Evolutionary conservation across 2,888 invertebrate genomes (phyloP).

Genomic region (Leptinotarsa haldemani): DNA sequence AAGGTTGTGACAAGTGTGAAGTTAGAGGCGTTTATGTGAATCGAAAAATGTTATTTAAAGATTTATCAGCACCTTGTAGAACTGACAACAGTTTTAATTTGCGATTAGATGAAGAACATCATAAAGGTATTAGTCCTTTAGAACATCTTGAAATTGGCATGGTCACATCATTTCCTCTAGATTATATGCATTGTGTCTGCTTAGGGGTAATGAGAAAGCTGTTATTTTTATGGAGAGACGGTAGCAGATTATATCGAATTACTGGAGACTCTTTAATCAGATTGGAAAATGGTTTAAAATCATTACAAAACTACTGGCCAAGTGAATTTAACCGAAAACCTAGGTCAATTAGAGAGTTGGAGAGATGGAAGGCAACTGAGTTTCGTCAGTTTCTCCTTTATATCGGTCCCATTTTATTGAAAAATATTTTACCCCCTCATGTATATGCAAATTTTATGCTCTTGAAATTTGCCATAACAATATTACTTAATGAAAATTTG

Average conservation of each 20-base stretch:
- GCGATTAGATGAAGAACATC: slow-evolving; percentile 30
- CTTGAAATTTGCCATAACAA: slow-evolving; percentile 44
- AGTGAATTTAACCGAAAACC: slow-evolving; percentile 51
- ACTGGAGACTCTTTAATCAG: not conserved
- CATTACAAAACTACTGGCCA: slow-evolving; percentile 42
- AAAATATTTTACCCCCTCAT: slow-evolving; percentile 37
- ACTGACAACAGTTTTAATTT: slow-evolving; percentile 32
- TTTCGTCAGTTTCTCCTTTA: slow-evolving; percentile 48
- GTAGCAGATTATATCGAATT: slow-evolving; percentile 38
- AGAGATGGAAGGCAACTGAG: slow-evolving; percentile 51
- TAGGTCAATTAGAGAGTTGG: slow-evolving; percentile 43
- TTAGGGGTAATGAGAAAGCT: slow-evolving; percentile 48
- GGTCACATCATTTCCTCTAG: slow-evolving; percentile 42
- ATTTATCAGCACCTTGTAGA: slow-evolving; percentile 41
- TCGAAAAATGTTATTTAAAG: slow-evolving; percentile 43
- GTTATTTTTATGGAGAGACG: slow-evolving; percentile 46
- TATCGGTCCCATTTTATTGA: slow-evolving; percentile 42
- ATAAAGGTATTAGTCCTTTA: slow-evolving; percentile 42
- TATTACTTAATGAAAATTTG: slow-evolving; percentile 37
- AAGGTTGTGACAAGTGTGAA: slow-evolving; percentile 41
- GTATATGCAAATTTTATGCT: slow-evolving; percentile 44
- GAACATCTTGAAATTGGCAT: slow-evolving; percentile 33
- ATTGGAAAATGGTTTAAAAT: slow-evolving; percentile 23
- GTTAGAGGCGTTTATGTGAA: slow-evolving; percentile 37
- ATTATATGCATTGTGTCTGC: slow-evolving; percentile 49